Evolutionary conservation across 2,113 vertebrate genomes (phyloP).

Genomic region (Chloropsis hardwickii): DNA sequence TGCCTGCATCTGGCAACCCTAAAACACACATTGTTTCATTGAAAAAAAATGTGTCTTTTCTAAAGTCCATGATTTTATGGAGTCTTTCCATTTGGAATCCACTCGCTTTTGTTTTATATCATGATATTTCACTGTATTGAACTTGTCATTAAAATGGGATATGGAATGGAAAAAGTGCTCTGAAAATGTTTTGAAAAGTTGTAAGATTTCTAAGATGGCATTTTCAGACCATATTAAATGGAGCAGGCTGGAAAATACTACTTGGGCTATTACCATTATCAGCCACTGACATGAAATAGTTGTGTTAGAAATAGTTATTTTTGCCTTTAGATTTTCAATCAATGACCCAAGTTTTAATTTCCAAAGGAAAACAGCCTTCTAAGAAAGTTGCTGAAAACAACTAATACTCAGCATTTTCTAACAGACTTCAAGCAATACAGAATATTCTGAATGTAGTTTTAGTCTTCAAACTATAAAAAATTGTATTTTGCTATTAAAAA

Average conservation of each 20-base stretch:
- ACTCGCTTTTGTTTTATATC: not conserved
- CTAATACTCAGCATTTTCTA: not conserved
- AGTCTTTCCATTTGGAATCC: not conserved
- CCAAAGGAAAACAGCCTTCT: not conserved
- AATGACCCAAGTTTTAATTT: not conserved
- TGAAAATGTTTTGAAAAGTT: not conserved
- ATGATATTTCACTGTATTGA: not conserved
- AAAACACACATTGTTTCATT: not conserved
- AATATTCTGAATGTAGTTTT: not conserved
- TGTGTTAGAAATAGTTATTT: not conserved
- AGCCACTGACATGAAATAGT: not conserved
- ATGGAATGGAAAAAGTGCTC: not conserved
- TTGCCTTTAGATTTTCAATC: not conserved
- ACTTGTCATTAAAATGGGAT: not conserved
- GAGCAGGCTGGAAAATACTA: not conserved
- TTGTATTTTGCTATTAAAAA: not conserved
- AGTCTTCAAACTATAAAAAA: not conserved
- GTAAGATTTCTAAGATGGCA: not conserved
- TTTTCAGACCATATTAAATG: not conserved
- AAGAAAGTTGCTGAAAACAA: not conserved
- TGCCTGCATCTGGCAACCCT: not conserved
- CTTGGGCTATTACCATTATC: not conserved
- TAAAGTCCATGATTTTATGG: not conserved
- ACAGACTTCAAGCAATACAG: not conserved
- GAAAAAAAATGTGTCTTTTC: not conserved